Evolutionary conservation across 2,888 invertebrate species (phyloP), one percentile per base, ranked within the genome.

Genomic region (Apoderus coryli): DNA sequence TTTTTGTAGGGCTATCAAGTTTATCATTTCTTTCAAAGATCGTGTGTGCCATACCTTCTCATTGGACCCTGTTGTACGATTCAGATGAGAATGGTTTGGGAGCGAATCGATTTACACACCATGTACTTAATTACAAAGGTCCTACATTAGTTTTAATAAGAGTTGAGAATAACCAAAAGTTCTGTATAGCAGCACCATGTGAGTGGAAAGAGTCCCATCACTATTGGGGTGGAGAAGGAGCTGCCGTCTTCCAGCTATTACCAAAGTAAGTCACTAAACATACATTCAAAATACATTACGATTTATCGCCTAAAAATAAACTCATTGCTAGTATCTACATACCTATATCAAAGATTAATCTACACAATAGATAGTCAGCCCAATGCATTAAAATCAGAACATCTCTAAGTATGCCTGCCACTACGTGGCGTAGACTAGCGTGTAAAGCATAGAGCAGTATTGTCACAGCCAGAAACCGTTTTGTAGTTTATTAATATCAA

Each of bases 181-280:
- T 81, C 47, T 86, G 81, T 50, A 57, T 89, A 32, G 81, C 80
- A 14, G 61, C 75, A 6, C 73, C 84, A 9, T 61, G 63, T 34
- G 89, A 88, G 57, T 90, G 90, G 90, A 73, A 74, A 43, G 89
- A 85, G 56, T 75, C 79, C 3, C 76, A 82, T 59, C 66, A 74
- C 27, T 86, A 82, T 60, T 84, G 81, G 70, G 90, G 90, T 24
- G 69, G 72, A 3, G 70, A 76, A n/a, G 80, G 85, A 35, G 69
- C 76, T 37, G 71, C 77, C 44, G 66, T 84, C 24, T 60, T 88
- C 34, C 85, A 86, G 54, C 56, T 89, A 14, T 62, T 72, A 31
- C 81, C 81, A 23, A 72, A 72, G 67, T 79, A 56, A 58, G 68
- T 19, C n/a, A n/a, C n/a, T n/a, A n/a, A n/a, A n/a, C n/a, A n/a